Conservation (phyloP, 2,888 invertebrate genomes). For the Strigamia crassipes region DNA sequence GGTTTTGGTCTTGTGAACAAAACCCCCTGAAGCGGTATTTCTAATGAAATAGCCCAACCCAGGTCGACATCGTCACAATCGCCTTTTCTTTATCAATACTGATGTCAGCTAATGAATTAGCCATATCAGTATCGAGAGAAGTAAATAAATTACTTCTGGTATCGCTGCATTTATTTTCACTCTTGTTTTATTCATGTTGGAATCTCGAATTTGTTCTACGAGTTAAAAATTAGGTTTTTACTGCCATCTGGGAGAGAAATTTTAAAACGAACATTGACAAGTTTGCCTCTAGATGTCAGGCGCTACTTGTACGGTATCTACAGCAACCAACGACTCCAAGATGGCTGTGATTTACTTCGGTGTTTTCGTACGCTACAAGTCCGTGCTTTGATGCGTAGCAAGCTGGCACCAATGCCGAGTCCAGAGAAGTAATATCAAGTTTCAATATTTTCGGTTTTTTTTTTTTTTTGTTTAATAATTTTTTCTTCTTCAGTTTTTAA, state of each 20-base stretch:
- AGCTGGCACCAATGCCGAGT: not conserved
- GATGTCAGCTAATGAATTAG: not conserved
- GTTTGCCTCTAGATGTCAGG: not conserved
- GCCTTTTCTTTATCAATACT: not conserved
- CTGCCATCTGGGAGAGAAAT: not conserved
- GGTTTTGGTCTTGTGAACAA: too few relatives aligned
- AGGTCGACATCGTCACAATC: too few relatives aligned
- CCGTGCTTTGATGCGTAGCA: conserved; percentile 33
- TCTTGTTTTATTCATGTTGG: conserved; percentile 57
- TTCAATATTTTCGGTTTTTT: not conserved
- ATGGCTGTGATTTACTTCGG: not conserved
- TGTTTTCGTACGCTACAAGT: not conserved
- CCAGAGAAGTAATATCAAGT: not conserved
- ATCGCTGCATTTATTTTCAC: conserved; percentile 6
- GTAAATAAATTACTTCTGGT: not conserved
- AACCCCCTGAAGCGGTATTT: too few relatives aligned
- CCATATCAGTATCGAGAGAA: not conserved
- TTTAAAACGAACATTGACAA: conserved; percentile 1
- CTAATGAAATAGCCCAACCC: too few relatives aligned
- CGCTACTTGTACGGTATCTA: not conserved
- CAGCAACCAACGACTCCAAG: not conserved
- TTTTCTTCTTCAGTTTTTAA: not conserved
- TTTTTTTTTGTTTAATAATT: not conserved
- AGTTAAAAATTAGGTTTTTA: not conserved
- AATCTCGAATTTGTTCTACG: conserved; percentile 58